Base-by-base conservation (phyloP, 2,797 vertebrate species). In the Cyclopterus lumpus region DNA sequence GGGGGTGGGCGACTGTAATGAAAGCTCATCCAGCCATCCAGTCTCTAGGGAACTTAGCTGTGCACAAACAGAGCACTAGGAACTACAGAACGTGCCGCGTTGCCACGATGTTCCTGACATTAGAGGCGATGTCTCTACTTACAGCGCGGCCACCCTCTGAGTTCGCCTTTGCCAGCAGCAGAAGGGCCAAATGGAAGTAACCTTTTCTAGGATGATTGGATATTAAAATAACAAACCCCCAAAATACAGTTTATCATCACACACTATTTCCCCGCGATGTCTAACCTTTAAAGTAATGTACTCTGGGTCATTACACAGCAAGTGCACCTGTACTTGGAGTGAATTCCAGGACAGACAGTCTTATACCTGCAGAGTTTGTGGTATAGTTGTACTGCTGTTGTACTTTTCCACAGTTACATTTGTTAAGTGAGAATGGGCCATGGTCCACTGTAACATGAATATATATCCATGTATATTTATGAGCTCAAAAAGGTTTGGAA, bases 11-110 rank as follows among this genome's bases (percentile, higher is more conserved):
- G 30, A 44, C 60, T 60, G 58, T 86, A 84, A 80, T 77, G 85
- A 54, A 81, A 63, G 79, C 40, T 77, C 83, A 73, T 78, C 72
- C 72, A 76, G 69, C 70, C 61, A 60, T 48, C 26, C n/a, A n/a
- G 0, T 81, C 81, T 87, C 84, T 0, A 0, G 48, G 60, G 84
- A 81, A 58, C 73, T 14, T 28, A 28, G 42, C 72, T 67, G 73
- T 51, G 32, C 67, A 77, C 64, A 57, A 71, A 71, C 67, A 60
- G 57, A 77, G 66, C 60, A 22, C 28, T 32, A 30, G 66, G 53
- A 78, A 61, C 28, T n/a, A 46, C 48, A 0, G 3, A 78, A 62
- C 48, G 32, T 28, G 70, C 20, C 22, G 10, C 46, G 75, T 70
- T 40, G n/a, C 55, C 20, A 38, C 24, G 8, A 65, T 69, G 49